Evolutionary conservation across 1,140 invertebrate species (phyloP), one percentile per base, ranked within the genome.

Genomic region (Hyphantria cunea): DNA sequence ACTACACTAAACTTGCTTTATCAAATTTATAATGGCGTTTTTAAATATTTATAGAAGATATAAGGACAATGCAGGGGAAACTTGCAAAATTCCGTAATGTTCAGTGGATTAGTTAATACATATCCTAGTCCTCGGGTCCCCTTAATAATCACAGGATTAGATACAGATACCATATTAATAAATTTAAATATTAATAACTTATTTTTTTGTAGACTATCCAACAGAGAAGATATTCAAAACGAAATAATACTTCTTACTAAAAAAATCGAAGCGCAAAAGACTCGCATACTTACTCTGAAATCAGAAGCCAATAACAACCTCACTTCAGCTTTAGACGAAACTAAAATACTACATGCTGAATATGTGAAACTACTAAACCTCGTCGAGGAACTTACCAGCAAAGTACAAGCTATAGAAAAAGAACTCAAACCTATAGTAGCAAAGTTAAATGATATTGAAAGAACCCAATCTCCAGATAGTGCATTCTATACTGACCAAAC

Each of bases 141-240:
- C n/a, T n/a, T n/a, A n/a, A n/a, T n/a, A n/a, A n/a, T n/a, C n/a
- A n/a, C n/a, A n/a, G n/a, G n/a, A n/a, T n/a, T n/a, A 25, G 5
- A 25, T 25, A 25, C 17, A 25, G 17, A 25, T 1, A 3, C 5
- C 1, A 25, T 5, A 25, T 25, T 25, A 25, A 25, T 25, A 5
- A 25, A 25, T 25, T 1, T 25, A 25, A 25, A 25, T 25, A 25
- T 3, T 25, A 25, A 25, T 25, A 1, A 25, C 17, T 25, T 60
- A 44, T 31, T 56, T 17, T 60, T 45, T 68, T 52, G 60, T 89
- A 95, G 92, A 82, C 92, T 96, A 54, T 94, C 95, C n/a, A 94
- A 94, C 11, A 92, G 95, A 52, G 97, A 98, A 89, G 96, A 97
- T 75, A 71, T 97, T 5, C 95, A 96, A 79, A 94, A 95, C 69